phyloP scores from a whole-genome alignment of 2,797 vertebrate species.

The Mus minutoides region DNA sequence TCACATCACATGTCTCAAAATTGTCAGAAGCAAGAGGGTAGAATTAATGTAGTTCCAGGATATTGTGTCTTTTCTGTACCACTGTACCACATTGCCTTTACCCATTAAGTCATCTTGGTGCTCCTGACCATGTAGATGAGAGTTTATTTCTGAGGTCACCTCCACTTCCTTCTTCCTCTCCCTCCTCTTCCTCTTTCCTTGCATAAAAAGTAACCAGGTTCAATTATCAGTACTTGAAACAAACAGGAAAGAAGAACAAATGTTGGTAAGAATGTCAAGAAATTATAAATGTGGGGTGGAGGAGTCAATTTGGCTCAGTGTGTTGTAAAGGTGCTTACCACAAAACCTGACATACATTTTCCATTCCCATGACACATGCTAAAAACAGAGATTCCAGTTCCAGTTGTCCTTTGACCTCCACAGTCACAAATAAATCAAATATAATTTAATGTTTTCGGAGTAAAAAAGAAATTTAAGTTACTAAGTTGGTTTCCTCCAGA shows the following conservation, averaged over 20 bases:
- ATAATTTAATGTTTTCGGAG: neutral
- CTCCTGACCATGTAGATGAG: too few relatives aligned
- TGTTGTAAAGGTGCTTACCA: neutral
- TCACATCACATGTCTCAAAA: too few relatives aligned
- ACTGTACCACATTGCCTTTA: too few relatives aligned
- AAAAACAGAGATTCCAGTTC: neutral
- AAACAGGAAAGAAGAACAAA: neutral
- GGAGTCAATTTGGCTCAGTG: neutral
- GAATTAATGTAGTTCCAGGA: neutral
- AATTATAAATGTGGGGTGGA: neutral
- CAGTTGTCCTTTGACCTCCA: neutral
- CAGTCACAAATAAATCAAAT: neutral
- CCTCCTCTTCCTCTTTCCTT: neutral
- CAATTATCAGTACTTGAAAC: neutral
- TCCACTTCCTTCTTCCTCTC: too few relatives aligned
- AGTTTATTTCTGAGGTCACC: too few relatives aligned
- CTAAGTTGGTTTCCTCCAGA: neutral
- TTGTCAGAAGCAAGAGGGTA: neutral
- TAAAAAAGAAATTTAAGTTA: neutral
- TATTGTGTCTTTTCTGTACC: neutral
- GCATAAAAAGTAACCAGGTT: neutral
- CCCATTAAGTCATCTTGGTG: too few relatives aligned
- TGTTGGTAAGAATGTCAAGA: neutral
- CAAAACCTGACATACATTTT: neutral
- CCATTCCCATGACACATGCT: neutral